Evolutionary conservation across 2,888 invertebrate species (phyloP).

Genomic region (Lepeophtheirus nordmannii): DNA sequence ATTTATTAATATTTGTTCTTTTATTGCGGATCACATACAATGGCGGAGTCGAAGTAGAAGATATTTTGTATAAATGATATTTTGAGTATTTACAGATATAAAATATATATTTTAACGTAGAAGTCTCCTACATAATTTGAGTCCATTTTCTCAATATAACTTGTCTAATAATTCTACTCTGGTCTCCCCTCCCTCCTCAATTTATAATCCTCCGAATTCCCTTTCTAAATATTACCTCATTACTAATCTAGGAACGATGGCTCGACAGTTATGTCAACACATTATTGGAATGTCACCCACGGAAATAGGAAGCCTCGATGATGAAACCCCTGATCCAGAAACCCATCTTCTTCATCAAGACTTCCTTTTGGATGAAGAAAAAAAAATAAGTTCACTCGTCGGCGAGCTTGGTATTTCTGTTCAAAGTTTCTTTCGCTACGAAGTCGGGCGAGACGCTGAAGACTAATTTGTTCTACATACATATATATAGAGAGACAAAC

Average conservation of each 20-base stretch:
- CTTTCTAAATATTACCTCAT: constrained; percentile 27
- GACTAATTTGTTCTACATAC: background rate
- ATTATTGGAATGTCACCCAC: constrained; percentile 49
- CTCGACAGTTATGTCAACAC: constrained; percentile 72
- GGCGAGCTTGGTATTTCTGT: background rate
- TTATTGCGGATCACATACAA: no score
- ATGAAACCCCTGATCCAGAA: background rate
- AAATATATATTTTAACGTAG: no score
- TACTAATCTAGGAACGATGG: constrained; percentile 36
- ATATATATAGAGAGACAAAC: background rate
- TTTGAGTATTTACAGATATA: no score
- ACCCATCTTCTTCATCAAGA: background rate
- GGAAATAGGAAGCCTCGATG: constrained; percentile 29
- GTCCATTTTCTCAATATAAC: no score
- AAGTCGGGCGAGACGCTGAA: background rate
- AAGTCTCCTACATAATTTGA: no score
- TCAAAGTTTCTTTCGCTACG: background rate
- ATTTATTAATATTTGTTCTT: no score
- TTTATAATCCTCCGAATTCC: no score
- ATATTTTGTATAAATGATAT: no score
- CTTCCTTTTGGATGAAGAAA: background rate
- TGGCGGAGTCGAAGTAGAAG: no score
- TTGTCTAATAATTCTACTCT: no score
- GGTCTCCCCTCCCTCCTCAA: no score
- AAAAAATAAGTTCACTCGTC: background rate